Conservation (phyloP, 2,888 invertebrate species). For the Amphimallon solstitiale region DNA sequence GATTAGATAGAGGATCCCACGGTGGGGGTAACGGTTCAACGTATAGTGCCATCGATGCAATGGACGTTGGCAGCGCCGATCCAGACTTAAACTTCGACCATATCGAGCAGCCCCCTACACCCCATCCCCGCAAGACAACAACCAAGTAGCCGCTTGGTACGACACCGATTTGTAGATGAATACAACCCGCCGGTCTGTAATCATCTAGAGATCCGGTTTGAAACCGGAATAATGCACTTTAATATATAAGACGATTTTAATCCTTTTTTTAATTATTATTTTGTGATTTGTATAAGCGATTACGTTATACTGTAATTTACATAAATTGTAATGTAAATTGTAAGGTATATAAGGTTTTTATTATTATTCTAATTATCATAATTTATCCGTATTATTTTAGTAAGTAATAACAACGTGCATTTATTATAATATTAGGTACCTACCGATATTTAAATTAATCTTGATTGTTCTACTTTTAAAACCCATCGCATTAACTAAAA, state of each 20-base stretch:
- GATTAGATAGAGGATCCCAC: slow-evolving; percentile 84
- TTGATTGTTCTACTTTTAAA: slow-evolving; percentile 6
- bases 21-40: slow-evolving; percentile 72
- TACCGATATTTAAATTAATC: neutral
- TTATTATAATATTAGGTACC: slow-evolving; percentile 31
- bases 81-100: slow-evolving; percentile 84
- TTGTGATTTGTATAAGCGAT: neutral
- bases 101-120: slow-evolving; percentile 79
- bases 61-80: slow-evolving; percentile 84
- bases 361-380: slow-evolving; percentile 7
- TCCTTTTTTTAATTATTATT: no score
- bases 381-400: neutral
- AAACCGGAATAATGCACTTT: no score
- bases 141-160: slow-evolving; percentile 96
- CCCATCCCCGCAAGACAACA: slow-evolving; percentile 90
- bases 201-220: neutral
- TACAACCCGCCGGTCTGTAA: no score
- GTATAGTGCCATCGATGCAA: slow-evolving; percentile 85
- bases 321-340: neutral
- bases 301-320: neutral
- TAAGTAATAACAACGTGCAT: slow-evolving; percentile 25
- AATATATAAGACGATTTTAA: neutral
- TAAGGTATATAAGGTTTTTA: neutral
- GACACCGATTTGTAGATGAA: slow-evolving; percentile 97
- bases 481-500: neutral